Evolutionary conservation across 2,888 invertebrate genomes (phyloP), one percentile per base, ranked within the genome.

Genomic region (Cyrtodaria siliqua): DNA sequence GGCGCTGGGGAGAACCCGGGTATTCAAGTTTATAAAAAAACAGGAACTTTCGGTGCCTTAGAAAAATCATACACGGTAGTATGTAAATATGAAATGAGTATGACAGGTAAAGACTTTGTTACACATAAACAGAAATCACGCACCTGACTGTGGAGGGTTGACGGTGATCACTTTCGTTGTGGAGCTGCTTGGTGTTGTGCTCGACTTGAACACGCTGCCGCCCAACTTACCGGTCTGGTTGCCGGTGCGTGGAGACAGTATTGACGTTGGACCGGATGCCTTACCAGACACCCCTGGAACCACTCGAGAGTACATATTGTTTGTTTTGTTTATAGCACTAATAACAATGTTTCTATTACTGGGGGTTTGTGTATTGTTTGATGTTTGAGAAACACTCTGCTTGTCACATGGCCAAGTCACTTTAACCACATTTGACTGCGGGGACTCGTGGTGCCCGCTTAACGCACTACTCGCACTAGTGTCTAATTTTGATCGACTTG

Each of bases 141-240:
- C 68, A 88, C 86, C 85, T 86, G 82, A 68, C 26, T 85, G 79
- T 60, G 89, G 81, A 26, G 89, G 86, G 47, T 89, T 86, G 8
- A 90, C 89, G 44, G 89, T 89, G 59, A 90, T 90, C 60, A 90
- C 89, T 84, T 90, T 90, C 16, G 89, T 82, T 27, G 82, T 71
- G 24, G 82, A 67, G 18, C 78, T 68, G 56, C 86, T 74, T 26
- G 71, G 78, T 42, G 74, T 62, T 47, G 66, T 44, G 16, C 81
- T 71, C 3, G 86, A 67, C 67, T 84, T 83, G 24, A 81, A 69
- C 23, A 71, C 61, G 26, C 77, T 69, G 64, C 76, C 81, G 61
- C 83, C 82, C 53, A 78, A 60, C 84, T 86, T 87, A 24, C 83
- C 75, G 20, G 84, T 67, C 70, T 85, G 84, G 44, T 82, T 78